phyloP scores from a whole-genome alignment of 1,140 invertebrate species.

The Proctacanthus coquilletti region DNA sequence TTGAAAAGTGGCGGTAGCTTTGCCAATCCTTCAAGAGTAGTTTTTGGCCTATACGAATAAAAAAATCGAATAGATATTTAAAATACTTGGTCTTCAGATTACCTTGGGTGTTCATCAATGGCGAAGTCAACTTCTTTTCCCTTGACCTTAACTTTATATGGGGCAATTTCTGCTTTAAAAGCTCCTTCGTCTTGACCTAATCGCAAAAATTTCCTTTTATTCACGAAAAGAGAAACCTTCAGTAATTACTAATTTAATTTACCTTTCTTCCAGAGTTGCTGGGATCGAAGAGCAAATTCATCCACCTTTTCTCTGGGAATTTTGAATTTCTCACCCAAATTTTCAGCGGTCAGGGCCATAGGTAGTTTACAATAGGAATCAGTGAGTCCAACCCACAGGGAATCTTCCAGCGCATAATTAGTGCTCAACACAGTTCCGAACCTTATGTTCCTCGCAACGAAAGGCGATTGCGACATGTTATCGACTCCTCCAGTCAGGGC shows the following conservation, averaged over 20 bases:
- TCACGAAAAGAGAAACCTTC: background rate
- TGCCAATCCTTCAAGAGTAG: slow-evolving; percentile 66
- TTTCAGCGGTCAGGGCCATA: slow-evolving; percentile 97
- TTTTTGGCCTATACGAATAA: slow-evolving; percentile 45
- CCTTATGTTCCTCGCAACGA: slow-evolving; percentile 69
- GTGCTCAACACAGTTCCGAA: slow-evolving; percentile 80
- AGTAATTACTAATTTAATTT: slow-evolving; percentile 6
- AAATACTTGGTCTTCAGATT: background rate
- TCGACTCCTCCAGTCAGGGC: slow-evolving; percentile 85
- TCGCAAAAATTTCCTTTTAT: slow-evolving; percentile 1
- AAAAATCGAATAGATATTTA: background rate
- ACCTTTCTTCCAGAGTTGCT: slow-evolving; percentile 68
- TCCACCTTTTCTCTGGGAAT: slow-evolving; percentile 79
- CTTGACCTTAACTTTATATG: slow-evolving; percentile 71
- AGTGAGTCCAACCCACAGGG: slow-evolving; percentile 79
- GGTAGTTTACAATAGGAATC: slow-evolving; percentile 82
- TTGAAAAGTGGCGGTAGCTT: slow-evolving; percentile 87
- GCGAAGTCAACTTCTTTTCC: slow-evolving; percentile 64
- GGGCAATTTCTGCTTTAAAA: slow-evolving; percentile 83
- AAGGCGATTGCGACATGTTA: slow-evolving; percentile 93
- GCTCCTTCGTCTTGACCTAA: slow-evolving; percentile 70
- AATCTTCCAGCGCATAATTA: slow-evolving; percentile 74
- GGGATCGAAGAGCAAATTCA: slow-evolving; percentile 72
- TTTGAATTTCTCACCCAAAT: slow-evolving; percentile 81
- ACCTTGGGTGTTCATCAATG: slow-evolving; percentile 79